Base-by-base conservation (phyloP, 2,113 vertebrate species). In the Talpa occidentalis region DNA sequence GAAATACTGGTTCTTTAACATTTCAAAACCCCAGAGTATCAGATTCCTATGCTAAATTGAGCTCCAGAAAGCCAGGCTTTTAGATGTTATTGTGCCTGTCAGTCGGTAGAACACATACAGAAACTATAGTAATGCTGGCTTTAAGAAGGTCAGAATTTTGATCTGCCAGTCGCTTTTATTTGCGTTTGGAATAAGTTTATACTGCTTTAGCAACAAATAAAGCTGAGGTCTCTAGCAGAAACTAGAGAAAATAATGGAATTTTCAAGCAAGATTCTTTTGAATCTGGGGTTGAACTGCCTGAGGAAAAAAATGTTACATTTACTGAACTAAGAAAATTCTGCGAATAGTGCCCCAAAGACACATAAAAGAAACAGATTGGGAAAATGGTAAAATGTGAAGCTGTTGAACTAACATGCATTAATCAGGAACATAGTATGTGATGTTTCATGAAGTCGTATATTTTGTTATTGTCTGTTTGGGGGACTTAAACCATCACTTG, bases 101-200 rank as follows among this genome's bases (percentile, higher is more conserved):
- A 42, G 56, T 79, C 32, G 86, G n/a, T 82, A 59, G 92, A 54
- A 93, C 44, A 24, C 24, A 40, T 73, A 78, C 37, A 95, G 64
- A 94, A 85, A 35, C 67, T 49, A 6, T 49, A 95, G 66, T 66
- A 49, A 77, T 66, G 14, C 54, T 79, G 19, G 26, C 69, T 95
- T 85, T 35, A 64, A 56, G 67, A 60, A 76, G 56, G 86, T 78
- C 47, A 76, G 69, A 42, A 59, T 85, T 94, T 88, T 88, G 78
- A 88, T 96, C 85, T 91, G 17, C 15, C 21, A 49, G 83, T 93
- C 10, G 56, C 59, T 97, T 97, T 89, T 83, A 81, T 95, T 92
- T 85, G 77, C 90, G 60, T 28, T 73, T 87, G 85, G 54, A 87
- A 90, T 94, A 91, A 92, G 87, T 35, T 86, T 67, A 87, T 69